A percentile compares a stretch with the other conserved stretches of the same genome.
Evolutionary conservation across 2,888 invertebrate species (phyloP).

Genomic region (Acleris emargana): DNA sequence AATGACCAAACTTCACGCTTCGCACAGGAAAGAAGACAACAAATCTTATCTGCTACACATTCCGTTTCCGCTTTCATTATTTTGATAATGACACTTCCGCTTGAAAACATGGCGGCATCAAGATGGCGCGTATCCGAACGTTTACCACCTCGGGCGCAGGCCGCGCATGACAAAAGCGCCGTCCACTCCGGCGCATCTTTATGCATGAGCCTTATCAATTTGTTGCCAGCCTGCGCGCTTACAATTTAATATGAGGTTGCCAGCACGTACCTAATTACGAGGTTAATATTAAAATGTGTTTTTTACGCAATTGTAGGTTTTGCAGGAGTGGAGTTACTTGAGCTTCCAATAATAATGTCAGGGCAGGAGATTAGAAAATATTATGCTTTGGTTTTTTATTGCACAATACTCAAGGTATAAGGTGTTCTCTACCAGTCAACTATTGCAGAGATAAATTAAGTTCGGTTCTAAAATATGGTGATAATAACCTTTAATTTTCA

Average conservation of each 20-base stretch:
- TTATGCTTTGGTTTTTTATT: too few relatives aligned
- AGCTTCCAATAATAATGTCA: conserved; percentile 1
- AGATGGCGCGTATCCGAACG: conserved; percentile 32
- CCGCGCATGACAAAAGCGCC: conserved; percentile 50
- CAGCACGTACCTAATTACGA: conserved; percentile 57
- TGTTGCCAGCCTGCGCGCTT: conserved; percentile 56
- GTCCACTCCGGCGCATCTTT: conserved; percentile 51
- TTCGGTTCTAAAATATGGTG: too few relatives aligned
- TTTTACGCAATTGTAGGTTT: conserved; percentile 33
- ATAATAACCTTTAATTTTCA: too few relatives aligned
- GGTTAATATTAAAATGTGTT: conserved; percentile 37
- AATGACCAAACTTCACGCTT: conserved; percentile 15
- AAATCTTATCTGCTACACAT: conserved; percentile 32
- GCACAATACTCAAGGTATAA: too few relatives aligned
- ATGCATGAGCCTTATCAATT: conserved; percentile 74
- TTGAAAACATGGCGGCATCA: conserved; percentile 19
- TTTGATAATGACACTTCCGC: conserved; percentile 24
- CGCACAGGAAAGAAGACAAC: conserved; percentile 19
- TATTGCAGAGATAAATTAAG: too few relatives aligned
- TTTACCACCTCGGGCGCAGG: conserved; percentile 35
- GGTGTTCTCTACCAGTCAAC: too few relatives aligned
- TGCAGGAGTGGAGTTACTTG: conserved; percentile 19
- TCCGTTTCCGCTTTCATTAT: conserved; percentile 33
- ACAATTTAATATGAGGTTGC: conserved; percentile 64
- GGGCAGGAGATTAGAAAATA: too few relatives aligned